A percentile compares a stretch with the other conserved stretches of the same genome.
Conservation (phyloP, 2,888 invertebrate species). For the Sphecodes monilicornis region DNA sequence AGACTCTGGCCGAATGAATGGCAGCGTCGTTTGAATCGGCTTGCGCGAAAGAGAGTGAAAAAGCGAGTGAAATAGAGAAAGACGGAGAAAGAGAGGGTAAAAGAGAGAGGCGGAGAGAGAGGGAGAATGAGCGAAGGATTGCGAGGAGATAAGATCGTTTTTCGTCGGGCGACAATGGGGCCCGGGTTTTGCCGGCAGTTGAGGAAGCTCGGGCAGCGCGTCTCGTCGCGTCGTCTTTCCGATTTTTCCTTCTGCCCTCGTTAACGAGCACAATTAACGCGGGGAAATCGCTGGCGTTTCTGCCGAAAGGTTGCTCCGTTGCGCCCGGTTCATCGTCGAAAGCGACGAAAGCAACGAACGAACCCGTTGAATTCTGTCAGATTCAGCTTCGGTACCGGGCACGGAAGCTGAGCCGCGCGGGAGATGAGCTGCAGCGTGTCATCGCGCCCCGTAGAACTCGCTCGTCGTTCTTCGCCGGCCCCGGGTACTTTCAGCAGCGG, state of each 20-base stretch:
- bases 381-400: constrained; percentile 30
- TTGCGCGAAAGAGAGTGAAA: not conserved
- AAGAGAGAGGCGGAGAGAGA: too few species aligned
- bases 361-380: constrained; percentile 58
- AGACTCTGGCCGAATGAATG: not conserved
- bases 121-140: not conserved
- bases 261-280: constrained; percentile 43
- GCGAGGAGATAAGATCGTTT: constrained; percentile 12
- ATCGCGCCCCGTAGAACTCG: constrained; percentile 37
- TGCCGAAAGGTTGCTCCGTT: constrained; percentile 23
- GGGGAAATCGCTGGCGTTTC: constrained; percentile 22
- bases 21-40: constrained; percentile 2
- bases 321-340: not conserved
- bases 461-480: constrained; percentile 41
- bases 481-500: constrained; percentile 42
- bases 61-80: not conserved
- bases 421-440: constrained; percentile 25
- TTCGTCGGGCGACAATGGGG: not conserved
- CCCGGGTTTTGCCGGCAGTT: not conserved
- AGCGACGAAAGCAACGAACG: constrained; percentile 10
- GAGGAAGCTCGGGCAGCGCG: constrained; percentile 4
- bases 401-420: not conserved
- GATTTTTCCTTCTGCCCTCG: constrained; percentile 25
- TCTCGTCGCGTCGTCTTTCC: not conserved
- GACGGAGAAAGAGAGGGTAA: too few species aligned